A percentile compares a stretch with the other conserved stretches of the same genome.
phyloP scores from a whole-genome alignment of 2,113 vertebrate genomes.

The Nibea coibor region DNA sequence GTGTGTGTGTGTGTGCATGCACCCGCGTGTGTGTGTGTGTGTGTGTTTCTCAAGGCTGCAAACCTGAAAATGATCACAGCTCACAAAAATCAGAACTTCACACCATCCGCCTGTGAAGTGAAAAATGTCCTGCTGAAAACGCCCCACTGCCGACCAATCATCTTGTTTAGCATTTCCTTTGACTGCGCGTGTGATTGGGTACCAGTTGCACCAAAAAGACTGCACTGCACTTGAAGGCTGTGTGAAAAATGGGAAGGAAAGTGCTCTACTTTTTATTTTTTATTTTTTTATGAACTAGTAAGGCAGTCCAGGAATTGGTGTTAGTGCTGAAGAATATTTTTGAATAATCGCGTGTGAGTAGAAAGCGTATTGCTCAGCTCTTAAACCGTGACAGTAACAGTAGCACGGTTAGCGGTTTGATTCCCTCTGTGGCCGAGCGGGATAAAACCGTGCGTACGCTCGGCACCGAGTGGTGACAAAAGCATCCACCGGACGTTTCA shows the following conservation, averaged over 20 bases:
- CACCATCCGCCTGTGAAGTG: conserved; percentile 40
- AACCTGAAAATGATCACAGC: conserved; percentile 31
- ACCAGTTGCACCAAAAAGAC: conserved; percentile 45
- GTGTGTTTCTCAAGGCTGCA: conserved; percentile 30
- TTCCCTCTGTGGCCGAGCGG: conserved; percentile 52
- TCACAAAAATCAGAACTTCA: conserved; percentile 34
- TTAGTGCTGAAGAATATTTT: conserved; percentile 62
- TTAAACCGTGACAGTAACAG: conserved; percentile 63
- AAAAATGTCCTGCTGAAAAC: conserved; percentile 40
- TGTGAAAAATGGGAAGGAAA: conserved; percentile 44
- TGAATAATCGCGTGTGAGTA: conserved; percentile 63
- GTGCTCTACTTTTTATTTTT: conserved; percentile 58
- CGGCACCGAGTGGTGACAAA: conserved; percentile 41
- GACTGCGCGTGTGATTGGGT: conserved; percentile 38
- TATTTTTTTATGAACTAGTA: conserved; percentile 47
- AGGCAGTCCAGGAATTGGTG: conserved; percentile 52
- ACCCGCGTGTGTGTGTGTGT: background rate
- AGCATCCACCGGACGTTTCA: conserved; percentile 23
- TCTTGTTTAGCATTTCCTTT: conserved; percentile 58
- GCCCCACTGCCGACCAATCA: conserved; percentile 29
- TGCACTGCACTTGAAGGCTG: conserved; percentile 25
- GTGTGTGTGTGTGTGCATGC: background rate
- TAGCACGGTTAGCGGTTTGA: conserved; percentile 59
- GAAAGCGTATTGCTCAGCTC: conserved; percentile 43
- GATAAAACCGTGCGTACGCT: conserved; percentile 45